phyloP scores from a whole-genome alignment of 2,113 vertebrate species.

The Paralichthys olivaceus region DNA sequence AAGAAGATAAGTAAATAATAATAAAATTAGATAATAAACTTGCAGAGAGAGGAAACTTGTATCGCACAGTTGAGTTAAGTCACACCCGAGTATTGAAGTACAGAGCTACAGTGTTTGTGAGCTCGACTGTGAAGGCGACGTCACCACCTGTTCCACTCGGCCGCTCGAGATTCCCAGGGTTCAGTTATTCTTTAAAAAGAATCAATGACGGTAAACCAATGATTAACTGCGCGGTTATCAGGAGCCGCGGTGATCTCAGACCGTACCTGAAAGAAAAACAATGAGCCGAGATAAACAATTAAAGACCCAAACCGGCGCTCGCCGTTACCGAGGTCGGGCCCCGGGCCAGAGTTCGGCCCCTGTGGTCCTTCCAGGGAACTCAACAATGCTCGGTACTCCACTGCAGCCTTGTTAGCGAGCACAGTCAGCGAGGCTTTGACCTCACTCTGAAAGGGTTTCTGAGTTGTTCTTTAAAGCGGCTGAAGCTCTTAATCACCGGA shows the following conservation, averaged over 20 bases:
- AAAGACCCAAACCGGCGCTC: background rate
- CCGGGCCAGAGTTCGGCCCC: conserved; percentile 19
- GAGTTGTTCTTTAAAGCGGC: conserved; percentile 37
- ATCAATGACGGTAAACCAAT: background rate
- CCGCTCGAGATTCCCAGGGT: background rate
- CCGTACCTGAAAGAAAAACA: background rate
- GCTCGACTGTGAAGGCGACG: background rate
- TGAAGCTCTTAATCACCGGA: conserved; percentile 51
- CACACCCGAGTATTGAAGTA: too few species aligned
- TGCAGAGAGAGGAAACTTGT: too few species aligned
- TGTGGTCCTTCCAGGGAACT: conserved; percentile 27
- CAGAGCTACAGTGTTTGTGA: too few species aligned
- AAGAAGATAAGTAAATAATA: too few species aligned
- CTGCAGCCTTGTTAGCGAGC: conserved; percentile 35
- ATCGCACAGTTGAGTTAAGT: too few species aligned
- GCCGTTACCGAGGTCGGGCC: background rate
- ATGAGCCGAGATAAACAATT: background rate
- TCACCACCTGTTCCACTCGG: background rate
- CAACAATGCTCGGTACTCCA: conserved; percentile 24
- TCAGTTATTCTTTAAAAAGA: background rate
- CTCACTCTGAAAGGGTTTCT: conserved; percentile 1
- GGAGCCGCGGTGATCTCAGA: background rate
- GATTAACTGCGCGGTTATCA: conserved; percentile 13
- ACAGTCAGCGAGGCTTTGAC: conserved; percentile 26
- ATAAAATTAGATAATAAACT: too few species aligned